Evolutionary conservation across 1,140 invertebrate genomes (phyloP), one percentile per base, ranked within the genome.

Genomic region (Tachypleus tridentatus): DNA sequence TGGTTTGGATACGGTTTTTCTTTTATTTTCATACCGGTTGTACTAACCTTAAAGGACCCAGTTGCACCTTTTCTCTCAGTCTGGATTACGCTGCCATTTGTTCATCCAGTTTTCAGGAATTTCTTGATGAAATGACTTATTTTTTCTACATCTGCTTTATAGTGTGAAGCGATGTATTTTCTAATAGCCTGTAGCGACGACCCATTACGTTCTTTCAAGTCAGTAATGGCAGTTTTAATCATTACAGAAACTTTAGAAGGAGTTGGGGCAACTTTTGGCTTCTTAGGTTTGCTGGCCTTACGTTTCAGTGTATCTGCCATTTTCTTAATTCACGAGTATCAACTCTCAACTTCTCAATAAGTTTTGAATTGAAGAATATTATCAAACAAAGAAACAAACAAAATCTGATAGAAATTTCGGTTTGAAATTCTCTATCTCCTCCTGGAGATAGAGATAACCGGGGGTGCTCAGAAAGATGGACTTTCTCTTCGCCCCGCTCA

Each of bases 101-200:
- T 76, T 11, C 84, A 82, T 29, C 82, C 82, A 58, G 73, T 74
- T 71, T 82, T 84, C 67, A 85, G 71, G 64, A 81, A 82, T 67
- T 82, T 83, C 68, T 80, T 70, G 64, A 83, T 83, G 76, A 83
- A 83, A n/a, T 81, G 80, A 5, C 81, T 70, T 78, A 64, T 79
- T 70, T 73, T 82, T 64, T 83, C 80, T 9, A 78, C 76, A 74
- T 83, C 82, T 47, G 82, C 75, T 60, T 82, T 82, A 75, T 82
- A 83, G 57, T 78, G 79, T 4, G 78, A 76, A 11, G 77, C 72
- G 61, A 84, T 81, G 75, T 84, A 84, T 72, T 85, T 85, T 73
- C 84, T 84, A 73, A 85, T 84, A 6, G 82, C 83, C 67, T 81
- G 78, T 51, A 83, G 73, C 0, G 82, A 84, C 1, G 81, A 84